Conservation (phyloP, 2,113 vertebrate species). For the Oreochromis spilurus region DNA sequence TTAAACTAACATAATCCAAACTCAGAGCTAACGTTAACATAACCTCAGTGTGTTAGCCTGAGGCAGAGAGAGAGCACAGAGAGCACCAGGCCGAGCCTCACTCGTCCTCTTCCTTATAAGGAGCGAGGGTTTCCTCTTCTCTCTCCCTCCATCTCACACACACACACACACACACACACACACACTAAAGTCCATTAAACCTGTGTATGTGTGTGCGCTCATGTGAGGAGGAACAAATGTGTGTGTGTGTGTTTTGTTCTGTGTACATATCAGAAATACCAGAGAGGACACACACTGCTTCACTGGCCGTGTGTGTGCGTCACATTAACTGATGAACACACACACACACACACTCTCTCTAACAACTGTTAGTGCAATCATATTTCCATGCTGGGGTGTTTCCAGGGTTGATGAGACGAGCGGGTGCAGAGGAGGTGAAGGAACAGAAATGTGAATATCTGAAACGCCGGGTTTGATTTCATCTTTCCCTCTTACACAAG, state of each 20-base stretch:
- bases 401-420: not conserved
- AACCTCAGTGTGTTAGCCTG: not conserved
- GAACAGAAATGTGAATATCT: not conserved
- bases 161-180: not conserved
- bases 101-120: conserved; percentile 44
- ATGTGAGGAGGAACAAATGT: not conserved
- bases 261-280: conserved; percentile 35
- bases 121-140: conserved; percentile 33
- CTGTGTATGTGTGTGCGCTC: not conserved
- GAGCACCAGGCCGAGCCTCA: not conserved
- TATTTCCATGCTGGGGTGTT: not conserved
- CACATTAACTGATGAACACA: not conserved
- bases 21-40: not conserved
- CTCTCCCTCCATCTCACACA: not conserved
- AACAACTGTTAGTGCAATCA: not conserved
- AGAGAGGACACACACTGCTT: not conserved
- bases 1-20: not conserved
- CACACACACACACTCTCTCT: not conserved
- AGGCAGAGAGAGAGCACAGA: not conserved
- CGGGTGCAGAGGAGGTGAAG: not conserved
- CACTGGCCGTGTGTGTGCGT: not conserved
- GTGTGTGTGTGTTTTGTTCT: not conserved
- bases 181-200: not conserved
- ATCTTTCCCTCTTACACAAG: not conserved
- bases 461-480: not conserved